Evolutionary conservation across 2,113 vertebrate species (phyloP).

Genomic region (Sitta europaea): DNA sequence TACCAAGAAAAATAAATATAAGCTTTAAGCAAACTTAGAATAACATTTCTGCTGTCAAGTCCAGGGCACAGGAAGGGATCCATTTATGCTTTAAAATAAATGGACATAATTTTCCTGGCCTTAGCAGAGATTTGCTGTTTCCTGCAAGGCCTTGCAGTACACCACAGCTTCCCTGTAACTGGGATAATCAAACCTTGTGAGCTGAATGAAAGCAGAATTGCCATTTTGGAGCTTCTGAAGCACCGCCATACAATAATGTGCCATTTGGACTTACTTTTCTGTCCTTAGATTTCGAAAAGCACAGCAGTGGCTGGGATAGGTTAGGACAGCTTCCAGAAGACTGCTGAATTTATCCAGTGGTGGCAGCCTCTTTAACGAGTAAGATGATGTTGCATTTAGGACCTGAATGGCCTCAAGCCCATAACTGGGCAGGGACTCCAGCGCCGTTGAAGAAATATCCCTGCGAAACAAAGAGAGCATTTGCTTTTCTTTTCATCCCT

Average conservation of each 20-base stretch:
- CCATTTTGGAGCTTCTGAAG: not conserved
- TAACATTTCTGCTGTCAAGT: not conserved
- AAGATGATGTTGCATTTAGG: constrained; percentile 79
- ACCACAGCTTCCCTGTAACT: not conserved
- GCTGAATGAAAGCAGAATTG: not conserved
- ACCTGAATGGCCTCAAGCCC: constrained; percentile 81
- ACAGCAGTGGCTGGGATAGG: constrained; percentile 93
- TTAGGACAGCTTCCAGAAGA: constrained; percentile 82
- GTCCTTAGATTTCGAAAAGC: constrained; percentile 81
- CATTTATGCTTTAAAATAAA: not conserved
- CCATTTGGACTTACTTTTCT: constrained; percentile 73
- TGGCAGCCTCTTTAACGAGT: constrained; percentile 85
- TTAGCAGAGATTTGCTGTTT: not conserved
- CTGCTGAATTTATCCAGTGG: constrained; percentile 80
- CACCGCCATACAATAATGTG: not conserved
- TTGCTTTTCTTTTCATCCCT: not conserved
- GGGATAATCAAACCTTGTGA: not conserved
- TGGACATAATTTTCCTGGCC: not conserved
- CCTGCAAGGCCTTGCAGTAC: not conserved
- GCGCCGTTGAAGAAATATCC: constrained; percentile 86
- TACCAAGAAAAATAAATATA: not conserved
- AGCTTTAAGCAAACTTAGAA: not conserved
- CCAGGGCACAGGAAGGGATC: not conserved
- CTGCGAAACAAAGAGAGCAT: constrained; percentile 58
- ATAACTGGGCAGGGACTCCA: constrained; percentile 79